Evolutionary conservation across 2,888 invertebrate species (phyloP).

Genomic region (Lamellibrachia satsuma): DNA sequence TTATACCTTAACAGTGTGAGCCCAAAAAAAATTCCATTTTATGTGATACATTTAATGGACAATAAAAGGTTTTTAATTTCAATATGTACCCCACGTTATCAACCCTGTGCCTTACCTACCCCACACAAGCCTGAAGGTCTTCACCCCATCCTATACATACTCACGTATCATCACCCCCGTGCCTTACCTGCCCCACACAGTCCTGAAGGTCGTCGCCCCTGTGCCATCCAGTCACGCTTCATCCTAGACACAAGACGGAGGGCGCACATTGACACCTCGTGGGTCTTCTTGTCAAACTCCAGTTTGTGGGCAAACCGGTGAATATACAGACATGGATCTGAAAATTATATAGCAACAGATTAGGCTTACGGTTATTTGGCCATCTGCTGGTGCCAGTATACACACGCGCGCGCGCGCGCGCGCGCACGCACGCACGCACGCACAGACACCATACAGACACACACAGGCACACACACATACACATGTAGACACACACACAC

Average conservation of each 20-base stretch:
- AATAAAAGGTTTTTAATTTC: too few relatives aligned
- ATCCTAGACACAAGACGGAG: slow-evolving; percentile 92
- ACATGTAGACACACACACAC: too few relatives aligned
- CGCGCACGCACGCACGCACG: too few relatives aligned
- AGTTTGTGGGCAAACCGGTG: slow-evolving; percentile 92
- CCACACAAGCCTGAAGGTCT: not conserved
- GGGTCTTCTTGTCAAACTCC: slow-evolving; percentile 89
- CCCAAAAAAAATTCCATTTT: too few relatives aligned
- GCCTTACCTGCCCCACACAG: slow-evolving; percentile 92
- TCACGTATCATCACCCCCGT: not conserved
- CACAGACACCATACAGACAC: too few relatives aligned
- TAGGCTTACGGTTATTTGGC: too few relatives aligned
- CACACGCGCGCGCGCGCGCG: too few relatives aligned
- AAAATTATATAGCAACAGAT: not conserved
- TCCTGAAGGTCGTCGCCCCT: slow-evolving; percentile 94
- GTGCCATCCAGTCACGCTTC: slow-evolving; percentile 97
- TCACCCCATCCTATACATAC: not conserved
- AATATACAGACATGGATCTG: slow-evolving; percentile 88
- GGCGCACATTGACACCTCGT: slow-evolving; percentile 95
- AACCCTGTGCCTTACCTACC: not conserved
- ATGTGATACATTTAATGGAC: too few relatives aligned
- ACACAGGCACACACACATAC: too few relatives aligned
- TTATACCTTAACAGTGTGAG: too few relatives aligned
- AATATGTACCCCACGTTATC: too few relatives aligned
- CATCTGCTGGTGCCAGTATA: too few relatives aligned